Evolutionary conservation across 2,113 vertebrate genomes (phyloP).

Genomic region (Electrona antarctica): DNA sequence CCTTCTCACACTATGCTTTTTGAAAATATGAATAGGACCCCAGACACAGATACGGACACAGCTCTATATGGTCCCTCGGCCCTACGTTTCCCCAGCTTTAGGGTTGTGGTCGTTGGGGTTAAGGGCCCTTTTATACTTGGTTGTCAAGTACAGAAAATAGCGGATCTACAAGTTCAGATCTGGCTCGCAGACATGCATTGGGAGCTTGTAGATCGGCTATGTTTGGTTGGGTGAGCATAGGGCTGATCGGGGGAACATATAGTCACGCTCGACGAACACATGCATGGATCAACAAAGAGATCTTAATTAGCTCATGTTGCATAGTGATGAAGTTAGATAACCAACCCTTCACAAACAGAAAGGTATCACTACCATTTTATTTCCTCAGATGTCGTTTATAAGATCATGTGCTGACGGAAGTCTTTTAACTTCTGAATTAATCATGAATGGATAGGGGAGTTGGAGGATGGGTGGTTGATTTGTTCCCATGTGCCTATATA

Average conservation of each 20-base stretch:
- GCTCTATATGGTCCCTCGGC: constrained; percentile 9
- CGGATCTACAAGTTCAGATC: too few species aligned
- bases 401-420: neutral
- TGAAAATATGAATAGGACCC: constrained; percentile 67
- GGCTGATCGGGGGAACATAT: too few species aligned
- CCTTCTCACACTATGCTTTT: constrained; percentile 53
- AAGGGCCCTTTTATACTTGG: too few species aligned
- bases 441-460: neutral
- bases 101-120: too few species aligned
- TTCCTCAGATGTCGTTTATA: constrained; percentile 3
- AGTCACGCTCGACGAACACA: too few species aligned
- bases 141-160: too few species aligned
- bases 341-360: constrained; percentile 9
- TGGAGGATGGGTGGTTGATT: neutral
- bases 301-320: constrained; percentile 9
- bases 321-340: constrained; percentile 21
- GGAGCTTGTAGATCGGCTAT: too few species aligned
- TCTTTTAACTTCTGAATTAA: neutral
- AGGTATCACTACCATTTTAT: constrained; percentile 6
- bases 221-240: too few species aligned
- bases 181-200: too few species aligned
- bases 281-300: neutral
- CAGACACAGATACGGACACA: constrained; percentile 55
- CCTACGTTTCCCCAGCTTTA: too few species aligned
- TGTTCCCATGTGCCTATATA: constrained; percentile 9